These are phyloP conservation scores for Theristicus caerulescens DNA, from an alignment of 2,113 vertebrate species.

Conservation along the genomic window DNA sequence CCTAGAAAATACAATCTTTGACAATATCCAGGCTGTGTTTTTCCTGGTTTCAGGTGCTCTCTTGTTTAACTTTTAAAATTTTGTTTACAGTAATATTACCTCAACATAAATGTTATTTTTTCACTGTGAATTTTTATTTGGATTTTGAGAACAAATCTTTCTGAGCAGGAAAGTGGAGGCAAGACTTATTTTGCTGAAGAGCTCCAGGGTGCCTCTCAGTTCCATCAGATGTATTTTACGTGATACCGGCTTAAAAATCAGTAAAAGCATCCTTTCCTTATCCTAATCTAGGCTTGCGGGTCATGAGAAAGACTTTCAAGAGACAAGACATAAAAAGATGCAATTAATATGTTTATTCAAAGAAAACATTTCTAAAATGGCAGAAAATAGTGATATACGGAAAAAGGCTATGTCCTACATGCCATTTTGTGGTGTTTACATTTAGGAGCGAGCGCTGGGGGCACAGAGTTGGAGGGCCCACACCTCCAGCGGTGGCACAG, in stretches of 20 bases:
- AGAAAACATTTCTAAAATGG: background rate
- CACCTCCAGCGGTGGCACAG: background rate
- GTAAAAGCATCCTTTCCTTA: background rate
- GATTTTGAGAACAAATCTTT: background rate
- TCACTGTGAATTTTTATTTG: background rate
- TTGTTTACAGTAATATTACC: background rate
- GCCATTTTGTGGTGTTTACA: background rate
- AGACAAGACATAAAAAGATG: background rate
- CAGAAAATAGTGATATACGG: background rate
- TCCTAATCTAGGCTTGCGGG: background rate
- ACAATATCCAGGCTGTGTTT: background rate
- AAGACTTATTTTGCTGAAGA: background rate
- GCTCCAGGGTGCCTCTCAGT: background rate
- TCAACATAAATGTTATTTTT: background rate
- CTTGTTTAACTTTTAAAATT: background rate
- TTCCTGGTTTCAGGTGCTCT: background rate
- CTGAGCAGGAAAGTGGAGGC: background rate
- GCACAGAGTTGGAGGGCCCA: background rate
- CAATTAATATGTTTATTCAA: background rate
- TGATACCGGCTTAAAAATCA: background rate
- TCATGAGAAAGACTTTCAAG: background rate
- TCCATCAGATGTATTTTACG: background rate
- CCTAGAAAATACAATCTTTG: background rate
- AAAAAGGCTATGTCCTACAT: background rate
- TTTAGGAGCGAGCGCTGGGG: accelerated